A percentile compares a stretch with the other conserved stretches of the same genome.
These are phyloP conservation scores for Pseudococcus jackbeardsleyi DNA, from an alignment of 2,888 invertebrate genomes.

Conservation along the genomic window DNA sequence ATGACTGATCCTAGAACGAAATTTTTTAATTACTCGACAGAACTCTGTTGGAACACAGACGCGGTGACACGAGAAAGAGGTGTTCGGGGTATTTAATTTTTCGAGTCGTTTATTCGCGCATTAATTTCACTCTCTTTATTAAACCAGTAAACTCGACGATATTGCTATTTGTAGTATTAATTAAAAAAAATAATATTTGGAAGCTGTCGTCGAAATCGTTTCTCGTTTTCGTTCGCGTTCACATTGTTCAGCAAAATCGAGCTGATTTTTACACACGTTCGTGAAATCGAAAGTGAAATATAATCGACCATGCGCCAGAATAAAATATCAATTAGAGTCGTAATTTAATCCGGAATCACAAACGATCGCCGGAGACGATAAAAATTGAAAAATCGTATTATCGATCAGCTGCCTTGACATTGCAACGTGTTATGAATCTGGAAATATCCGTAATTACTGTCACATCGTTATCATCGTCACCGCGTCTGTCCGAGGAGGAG, in stretches of 20 bases:
- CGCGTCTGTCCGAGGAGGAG: constrained; percentile 11
- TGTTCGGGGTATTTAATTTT: background rate
- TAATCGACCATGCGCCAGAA: background rate
- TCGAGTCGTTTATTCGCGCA: constrained; percentile 33
- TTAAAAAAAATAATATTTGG: constrained; percentile 41
- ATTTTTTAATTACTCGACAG: constrained; percentile 15
- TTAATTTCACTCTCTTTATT: constrained; percentile 3
- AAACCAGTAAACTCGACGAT: constrained; percentile 40
- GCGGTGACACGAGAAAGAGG: too few relatives aligned
- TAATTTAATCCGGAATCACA: background rate
- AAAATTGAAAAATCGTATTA: background rate
- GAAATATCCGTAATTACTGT: constrained; percentile 51
- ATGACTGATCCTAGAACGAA: background rate
- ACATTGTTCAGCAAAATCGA: background rate
- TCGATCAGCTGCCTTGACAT: background rate
- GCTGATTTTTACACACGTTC: background rate
- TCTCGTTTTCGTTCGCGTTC: constrained; percentile 10
- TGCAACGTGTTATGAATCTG: constrained; percentile 15
- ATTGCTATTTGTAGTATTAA: constrained; percentile 44
- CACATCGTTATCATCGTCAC: constrained; percentile 48
- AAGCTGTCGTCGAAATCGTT: constrained; percentile 18
- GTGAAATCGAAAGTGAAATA: background rate
- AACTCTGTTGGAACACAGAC: background rate
- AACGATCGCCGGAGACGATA: background rate
- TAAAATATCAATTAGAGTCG: background rate